Base-by-base conservation (phyloP, 2,888 invertebrate species). In the Drosophila affinis region DNA sequence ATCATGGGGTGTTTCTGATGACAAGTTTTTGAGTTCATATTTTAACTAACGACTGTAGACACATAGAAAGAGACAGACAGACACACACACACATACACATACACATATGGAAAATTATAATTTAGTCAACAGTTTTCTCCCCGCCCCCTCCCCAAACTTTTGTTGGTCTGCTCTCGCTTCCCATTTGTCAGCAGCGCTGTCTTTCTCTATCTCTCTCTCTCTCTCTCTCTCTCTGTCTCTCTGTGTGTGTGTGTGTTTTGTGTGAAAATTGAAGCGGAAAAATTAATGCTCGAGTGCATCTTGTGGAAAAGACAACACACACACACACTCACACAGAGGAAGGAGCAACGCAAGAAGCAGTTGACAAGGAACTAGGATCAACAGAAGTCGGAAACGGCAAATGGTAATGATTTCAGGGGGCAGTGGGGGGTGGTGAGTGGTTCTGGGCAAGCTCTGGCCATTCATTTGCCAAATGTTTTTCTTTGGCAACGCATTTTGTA, bases 211-310 rank as follows among this genome's bases (percentile, higher is more conserved):
- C n/a, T n/a, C 17, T 9, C 45, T 24, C 0, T 27, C 10, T 32
- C 46, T 9, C 45, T 24, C 14, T 39, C 39, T 0, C 39, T 3
- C 10, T 9, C 45, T n/a, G 0, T 27, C 10, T 32, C 46, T 60
- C 17, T 24, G 46, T 57, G 46, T 55, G 24, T 67, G 55, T 72
- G 59, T 75, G 73, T 81, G 70, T 82, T 79, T 77, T 78, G 78
- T 62, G 64, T 76, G 81, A 78, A 84, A 88, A 84, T 83, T 88
- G 88, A 88, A 88, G 83, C 83, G 88, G 80, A 88, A 88, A 88
- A 88, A 88, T 88, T 76, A 85, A 88, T 88, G 88, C 88, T 83
- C 75, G 76, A 86, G 55, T 82, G 83, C 83, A 83, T 78, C 71
- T 82, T 80, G 75, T 77, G 82, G 72, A 87, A 83, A 84, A 80